Percentiles rank a stretch among this genome's conserved stretches.
These are phyloP conservation scores for Epizoanthus ramosus DNA, from an alignment of 92 coral and sea anemone species.

Conservation along the genomic window DNA sequence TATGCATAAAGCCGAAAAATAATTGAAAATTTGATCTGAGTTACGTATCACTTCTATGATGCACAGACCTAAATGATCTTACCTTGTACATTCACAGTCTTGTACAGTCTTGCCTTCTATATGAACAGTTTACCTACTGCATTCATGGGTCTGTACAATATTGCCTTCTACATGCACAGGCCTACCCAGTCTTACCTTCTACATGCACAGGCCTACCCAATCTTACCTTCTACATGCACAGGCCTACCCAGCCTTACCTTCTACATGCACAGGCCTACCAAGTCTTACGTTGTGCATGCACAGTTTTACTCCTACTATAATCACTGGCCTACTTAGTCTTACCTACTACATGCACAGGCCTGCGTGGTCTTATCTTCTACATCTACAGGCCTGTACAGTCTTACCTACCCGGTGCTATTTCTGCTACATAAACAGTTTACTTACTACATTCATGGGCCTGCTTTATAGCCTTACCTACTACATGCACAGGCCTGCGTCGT, in stretches of 20 bases:
- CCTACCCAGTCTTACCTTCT: too few relatives aligned
- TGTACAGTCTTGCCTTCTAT: too few relatives aligned
- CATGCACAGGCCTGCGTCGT: conserved; percentile 9
- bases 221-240: not conserved
- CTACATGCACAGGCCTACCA: not conserved
- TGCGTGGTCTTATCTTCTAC: not conserved
- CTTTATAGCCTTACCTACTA: conserved; percentile 9
- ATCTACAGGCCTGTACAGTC: not conserved
- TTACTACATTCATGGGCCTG: not conserved
- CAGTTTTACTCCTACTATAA: conserved; percentile 8
- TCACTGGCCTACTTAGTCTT: not conserved
- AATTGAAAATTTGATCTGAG: too few relatives aligned
- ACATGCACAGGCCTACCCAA: too few relatives aligned
- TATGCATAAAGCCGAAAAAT: too few relatives aligned
- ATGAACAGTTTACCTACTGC: too few relatives aligned
- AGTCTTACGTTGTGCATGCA: not conserved
- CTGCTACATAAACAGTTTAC: conserved; percentile 5
- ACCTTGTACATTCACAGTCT: too few relatives aligned
- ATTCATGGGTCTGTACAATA: too few relatives aligned
- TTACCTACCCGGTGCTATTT: too few relatives aligned
- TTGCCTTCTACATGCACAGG: too few relatives aligned
- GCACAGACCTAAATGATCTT: conserved; percentile 28
- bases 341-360: conserved; percentile 13
- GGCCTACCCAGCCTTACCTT: not conserved
- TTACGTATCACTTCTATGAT: too few relatives aligned